Base-by-base conservation (phyloP, 2,797 vertebrate species). In the Chelmon rostratus region DNA sequence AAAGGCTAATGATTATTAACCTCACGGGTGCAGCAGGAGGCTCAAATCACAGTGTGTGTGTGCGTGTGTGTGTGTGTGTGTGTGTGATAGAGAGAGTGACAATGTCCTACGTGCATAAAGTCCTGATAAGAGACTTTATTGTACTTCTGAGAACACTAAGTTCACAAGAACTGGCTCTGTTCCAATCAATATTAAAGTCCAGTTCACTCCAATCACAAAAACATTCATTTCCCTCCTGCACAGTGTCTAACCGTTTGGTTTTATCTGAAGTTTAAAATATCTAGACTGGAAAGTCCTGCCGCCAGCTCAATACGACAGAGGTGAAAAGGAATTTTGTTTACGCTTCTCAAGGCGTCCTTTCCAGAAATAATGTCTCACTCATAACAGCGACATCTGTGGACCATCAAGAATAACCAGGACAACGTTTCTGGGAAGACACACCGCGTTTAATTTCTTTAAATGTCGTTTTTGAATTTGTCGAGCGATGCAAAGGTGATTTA, bases 1-100 rank as follows among this genome's bases (percentile, higher is more conserved):
- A 81, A 84, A 59, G 35, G 31, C 76, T 74, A 78, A 86, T 77
- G 85, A 93, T 91, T 78, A 87, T 89, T 89, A 91, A 90, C 70
- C 59, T 54, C 47, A 69, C 40, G 69, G 69, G 25, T 38, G 47
- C 42, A n/a, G n/a, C 15, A 47, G 25, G 37, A 15, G 31, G 18
- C 73, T 83, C 58, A 74, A 73, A 65, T 28, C 56, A 25, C 35
- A 25, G 49, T 25, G 73, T 59, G 56, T 61, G 64, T 66, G 37
- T 52, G 53, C 58, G 31, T 42, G 49, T 62, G 50, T 47, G 44
- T 35, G 33, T 42, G 67, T 74, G 63, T 35, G 46, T 40, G 57
- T 25, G 40, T 59, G 44, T 61, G 58, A 69, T 15, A 33, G 42
- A 59, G 23, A 44, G 59, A 31, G 12, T 18, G 46, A 23, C 67